phyloP scores from a whole-genome alignment of 23 tunicate species.

The Corella eumyota region DNA sequence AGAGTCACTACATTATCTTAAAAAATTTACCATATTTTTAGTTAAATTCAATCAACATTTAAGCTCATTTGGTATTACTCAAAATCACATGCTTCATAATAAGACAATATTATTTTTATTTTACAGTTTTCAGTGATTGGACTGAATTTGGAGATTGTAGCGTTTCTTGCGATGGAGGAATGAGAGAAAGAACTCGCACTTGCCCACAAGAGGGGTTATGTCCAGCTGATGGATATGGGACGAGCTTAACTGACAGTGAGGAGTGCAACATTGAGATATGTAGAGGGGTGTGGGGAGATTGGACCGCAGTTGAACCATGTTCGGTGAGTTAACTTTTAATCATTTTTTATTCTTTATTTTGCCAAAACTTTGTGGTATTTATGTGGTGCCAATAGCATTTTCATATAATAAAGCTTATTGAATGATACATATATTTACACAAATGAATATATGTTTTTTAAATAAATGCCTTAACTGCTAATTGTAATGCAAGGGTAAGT shows the following conservation, averaged over 20 bases:
- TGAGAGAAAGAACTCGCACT: neutral
- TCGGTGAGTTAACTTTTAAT: too few relatives aligned
- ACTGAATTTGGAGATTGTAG: neutral
- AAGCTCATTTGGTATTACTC: too few relatives aligned
- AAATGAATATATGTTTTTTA: too few relatives aligned
- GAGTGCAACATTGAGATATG: neutral
- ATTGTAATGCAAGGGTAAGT: too few relatives aligned
- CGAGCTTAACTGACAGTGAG: neutral
- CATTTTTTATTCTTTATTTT: too few relatives aligned
- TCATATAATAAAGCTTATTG: too few relatives aligned
- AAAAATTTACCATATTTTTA: neutral
- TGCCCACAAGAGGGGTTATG: neutral
- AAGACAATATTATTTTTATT: neutral
- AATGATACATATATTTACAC: too few relatives aligned
- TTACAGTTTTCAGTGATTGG: neutral
- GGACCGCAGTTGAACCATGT: neutral
- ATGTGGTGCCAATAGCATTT: too few relatives aligned
- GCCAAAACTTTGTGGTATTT: too few relatives aligned
- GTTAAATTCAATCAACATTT: too few relatives aligned
- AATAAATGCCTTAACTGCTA: too few relatives aligned
- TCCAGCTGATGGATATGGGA: neutral
- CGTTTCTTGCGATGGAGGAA: neutral
- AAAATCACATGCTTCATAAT: too few relatives aligned
- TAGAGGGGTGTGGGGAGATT: conserved; percentile 3
- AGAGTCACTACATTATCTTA: neutral